Base-by-base conservation (phyloP, 2,113 vertebrate species). In the Cinclus mexicanus region DNA sequence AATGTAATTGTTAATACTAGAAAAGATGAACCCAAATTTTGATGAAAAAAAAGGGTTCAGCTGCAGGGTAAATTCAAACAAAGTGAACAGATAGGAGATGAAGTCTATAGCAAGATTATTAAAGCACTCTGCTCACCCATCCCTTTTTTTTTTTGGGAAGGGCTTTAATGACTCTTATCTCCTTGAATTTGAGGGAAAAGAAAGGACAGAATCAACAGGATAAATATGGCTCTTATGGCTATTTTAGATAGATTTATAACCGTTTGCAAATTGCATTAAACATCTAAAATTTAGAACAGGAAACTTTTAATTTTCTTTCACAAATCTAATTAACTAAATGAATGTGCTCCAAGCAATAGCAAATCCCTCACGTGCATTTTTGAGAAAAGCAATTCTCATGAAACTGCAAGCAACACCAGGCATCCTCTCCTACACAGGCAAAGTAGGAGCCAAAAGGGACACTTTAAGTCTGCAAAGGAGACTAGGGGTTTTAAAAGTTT, bases 321-420 rank as follows among this genome's bases (percentile, higher is more conserved):
- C 31, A 65, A 87, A 89, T 76, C 91, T 88, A 93, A 96, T 92
- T 96, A 95, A 76, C 50, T 87, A 91, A 89, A 95, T 37, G 33
- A 87, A 91, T 47, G 24, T n/a, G 81, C 94, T 84, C 68, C 63
- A 85, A 95, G 91, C 85, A 91, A 87, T 37, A 80, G 33, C 39
- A 80, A 67, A 83, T 70, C 44, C 39, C 53, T 71, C 47, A 77
- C 0, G 0, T 57, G 35, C 26, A 15, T 47, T 55, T 92, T 44
- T 88, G 59, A 70, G 75, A 60, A 65, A 83, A 69, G 42, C 4
- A 31, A 77, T 91, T 89, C 33, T 65, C 11, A 2, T 14, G 31
- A 49, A 76, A 63, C 55, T 52, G 39, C 56, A 83, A 83, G 69
- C 29, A 65, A 31, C 57, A 87, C 16, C 29, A 55, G 39, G 60